These are phyloP conservation scores for Oryctes rhinoceros DNA, from an alignment of 1,140 invertebrate species.

Conservation along the genomic window DNA sequence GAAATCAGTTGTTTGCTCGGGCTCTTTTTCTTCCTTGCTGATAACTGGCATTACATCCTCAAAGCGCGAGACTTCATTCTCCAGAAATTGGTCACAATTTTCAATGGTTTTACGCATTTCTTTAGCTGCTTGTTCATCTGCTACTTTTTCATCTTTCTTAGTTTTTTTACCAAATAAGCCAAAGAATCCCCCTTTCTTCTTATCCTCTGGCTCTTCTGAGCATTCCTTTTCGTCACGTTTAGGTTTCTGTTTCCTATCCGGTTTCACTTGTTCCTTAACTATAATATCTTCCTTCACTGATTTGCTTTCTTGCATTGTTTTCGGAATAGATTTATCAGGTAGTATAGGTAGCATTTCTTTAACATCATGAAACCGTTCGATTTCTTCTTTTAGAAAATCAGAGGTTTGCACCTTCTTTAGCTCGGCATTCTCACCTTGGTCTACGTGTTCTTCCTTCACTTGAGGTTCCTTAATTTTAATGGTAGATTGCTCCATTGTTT, in stretches of 20 bases:
- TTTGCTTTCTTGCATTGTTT: not conserved
- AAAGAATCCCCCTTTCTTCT: constrained; percentile 39
- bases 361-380: constrained; percentile 35
- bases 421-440: not conserved
- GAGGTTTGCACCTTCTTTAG: constrained; percentile 2
- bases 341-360: not conserved
- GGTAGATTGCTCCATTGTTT: not conserved
- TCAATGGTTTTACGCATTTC: not conserved
- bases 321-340: not conserved
- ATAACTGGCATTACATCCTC: constrained; percentile 6
- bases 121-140: not conserved
- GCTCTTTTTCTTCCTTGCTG: not conserved
- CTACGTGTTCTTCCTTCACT: not conserved
- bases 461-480: not conserved
- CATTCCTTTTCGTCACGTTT: not conserved
- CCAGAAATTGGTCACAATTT: constrained; percentile 16
- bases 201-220: constrained; percentile 24
- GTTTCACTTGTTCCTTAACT: not conserved
- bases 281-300: not conserved
- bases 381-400: constrained; percentile 39
- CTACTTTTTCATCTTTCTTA: constrained; percentile 36
- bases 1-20: not conserved
- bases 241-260: not conserved
- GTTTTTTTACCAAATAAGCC: constrained; percentile 34
- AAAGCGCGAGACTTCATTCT: constrained; percentile 2